A percentile compares a stretch with the other conserved stretches of the same genome.
These are phyloP conservation scores for Daptonema setosum DNA, from an alignment of 2,888 invertebrate genomes.

Conservation along the genomic window DNA sequence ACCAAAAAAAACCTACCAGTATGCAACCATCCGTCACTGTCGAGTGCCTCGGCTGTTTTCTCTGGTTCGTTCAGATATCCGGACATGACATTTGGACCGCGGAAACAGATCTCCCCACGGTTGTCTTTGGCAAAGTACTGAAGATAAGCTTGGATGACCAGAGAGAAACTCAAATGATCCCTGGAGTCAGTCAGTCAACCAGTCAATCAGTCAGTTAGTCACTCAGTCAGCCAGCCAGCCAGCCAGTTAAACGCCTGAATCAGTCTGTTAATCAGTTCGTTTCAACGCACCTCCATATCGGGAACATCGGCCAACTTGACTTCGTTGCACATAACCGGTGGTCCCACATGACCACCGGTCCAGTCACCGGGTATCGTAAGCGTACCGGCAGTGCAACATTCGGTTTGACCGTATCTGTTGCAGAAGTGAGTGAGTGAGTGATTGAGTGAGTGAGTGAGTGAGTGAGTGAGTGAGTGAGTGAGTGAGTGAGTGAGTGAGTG, in stretches of 20 bases:
- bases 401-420: slow-evolving; percentile 83
- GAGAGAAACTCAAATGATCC: too few relatives aligned
- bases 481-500: too few relatives aligned
- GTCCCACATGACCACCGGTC: slow-evolving; percentile 20
- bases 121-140: slow-evolving; percentile 19
- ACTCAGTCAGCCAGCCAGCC: too few relatives aligned
- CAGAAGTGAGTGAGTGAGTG: too few relatives aligned
- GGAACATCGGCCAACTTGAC: slow-evolving; percentile 20
- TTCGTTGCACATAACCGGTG: slow-evolving; percentile 23
- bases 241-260: too few relatives aligned
- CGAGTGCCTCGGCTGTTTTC: slow-evolving; percentile 67
- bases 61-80: slow-evolving; percentile 60
- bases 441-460: too few relatives aligned
- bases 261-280: too few relatives aligned
- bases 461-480: too few relatives aligned
- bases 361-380: slow-evolving; percentile 72
- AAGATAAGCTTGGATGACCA: too few relatives aligned
- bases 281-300: slow-evolving; percentile 7
- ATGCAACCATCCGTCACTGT: slow-evolving; percentile 67
- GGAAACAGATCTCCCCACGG: slow-evolving; percentile 54
- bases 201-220: too few relatives aligned
- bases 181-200: too few relatives aligned
- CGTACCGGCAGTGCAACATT: slow-evolving; percentile 69
- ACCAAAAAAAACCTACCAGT: slow-evolving; percentile 81
- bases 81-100: slow-evolving; percentile 61